Conservation (phyloP, 1,140 invertebrate genomes). For the Sinonovacula constricta region DNA sequence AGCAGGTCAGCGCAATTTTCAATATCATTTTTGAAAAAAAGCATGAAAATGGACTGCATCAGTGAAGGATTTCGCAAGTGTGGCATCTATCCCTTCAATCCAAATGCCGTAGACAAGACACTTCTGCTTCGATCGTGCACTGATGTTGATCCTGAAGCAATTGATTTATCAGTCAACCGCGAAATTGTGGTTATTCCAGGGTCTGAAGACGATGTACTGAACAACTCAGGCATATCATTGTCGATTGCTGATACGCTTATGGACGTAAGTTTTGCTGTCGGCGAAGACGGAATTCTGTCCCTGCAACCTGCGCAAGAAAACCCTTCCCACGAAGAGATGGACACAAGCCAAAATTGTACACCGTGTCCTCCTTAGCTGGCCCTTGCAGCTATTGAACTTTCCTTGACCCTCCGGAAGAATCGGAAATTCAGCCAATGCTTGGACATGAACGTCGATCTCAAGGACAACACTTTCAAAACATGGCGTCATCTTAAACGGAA, state of each 20-base stretch:
- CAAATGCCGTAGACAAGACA: constrained; percentile 21
- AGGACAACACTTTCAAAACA: neutral
- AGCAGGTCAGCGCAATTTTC: constrained; percentile 32
- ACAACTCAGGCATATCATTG: neutral
- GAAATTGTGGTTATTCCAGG: too few relatives aligned
- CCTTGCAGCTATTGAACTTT: neutral
- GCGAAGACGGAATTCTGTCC: constrained; percentile 13
- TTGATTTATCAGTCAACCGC: neutral
- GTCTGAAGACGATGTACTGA: neutral
- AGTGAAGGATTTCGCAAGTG: constrained; percentile 37
- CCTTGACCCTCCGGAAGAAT: constrained; percentile 2
- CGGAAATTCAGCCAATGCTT: neutral
- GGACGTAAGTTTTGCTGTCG: constrained; percentile 6
- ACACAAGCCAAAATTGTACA: neutral
- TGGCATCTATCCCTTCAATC: constrained; percentile 26
- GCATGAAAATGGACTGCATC: constrained; percentile 39
- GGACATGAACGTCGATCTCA: neutral
- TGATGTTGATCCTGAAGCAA: constrained; percentile 9
- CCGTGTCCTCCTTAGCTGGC: constrained; percentile 2
- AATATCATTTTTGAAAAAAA: constrained; percentile 41
- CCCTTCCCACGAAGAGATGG: too few relatives aligned
- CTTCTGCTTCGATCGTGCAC: constrained; percentile 18
- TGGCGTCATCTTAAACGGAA: neutral
- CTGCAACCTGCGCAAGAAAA: neutral
- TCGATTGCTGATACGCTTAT: neutral